Conservation (phyloP, 2,113 vertebrate genomes). For the Numenius arquata region DNA sequence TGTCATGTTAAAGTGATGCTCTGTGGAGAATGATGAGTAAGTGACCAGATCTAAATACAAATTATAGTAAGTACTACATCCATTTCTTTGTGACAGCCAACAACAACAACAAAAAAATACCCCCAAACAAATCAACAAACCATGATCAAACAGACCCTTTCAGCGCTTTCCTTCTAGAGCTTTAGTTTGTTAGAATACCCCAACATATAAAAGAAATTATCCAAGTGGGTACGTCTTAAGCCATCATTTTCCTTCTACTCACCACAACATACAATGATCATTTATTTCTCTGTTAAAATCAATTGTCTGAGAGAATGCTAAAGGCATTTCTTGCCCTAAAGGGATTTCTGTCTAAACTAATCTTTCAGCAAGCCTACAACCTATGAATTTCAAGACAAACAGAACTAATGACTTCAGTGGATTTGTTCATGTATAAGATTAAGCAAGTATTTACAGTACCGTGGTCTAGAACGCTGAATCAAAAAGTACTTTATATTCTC, state of each 20-base stretch:
- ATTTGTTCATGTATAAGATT: background rate
- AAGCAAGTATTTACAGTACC: background rate
- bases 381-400: background rate
- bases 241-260: background rate
- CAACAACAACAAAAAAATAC: background rate
- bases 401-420: background rate
- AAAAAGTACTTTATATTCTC: background rate
- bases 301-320: background rate
- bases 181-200: background rate
- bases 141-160: background rate
- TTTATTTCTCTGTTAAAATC: background rate
- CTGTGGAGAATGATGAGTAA: background rate
- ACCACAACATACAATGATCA: background rate
- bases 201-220: background rate
- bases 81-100: background rate
- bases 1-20: background rate
- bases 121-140: background rate
- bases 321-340: background rate
- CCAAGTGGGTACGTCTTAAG: background rate
- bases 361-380: background rate
- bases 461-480: background rate
- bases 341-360: background rate
- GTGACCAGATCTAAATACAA: background rate
- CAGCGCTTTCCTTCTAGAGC: background rate
- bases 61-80: background rate